Conservation (phyloP, 2,113 vertebrate genomes). For the Apistogramma diplotaenia region DNA sequence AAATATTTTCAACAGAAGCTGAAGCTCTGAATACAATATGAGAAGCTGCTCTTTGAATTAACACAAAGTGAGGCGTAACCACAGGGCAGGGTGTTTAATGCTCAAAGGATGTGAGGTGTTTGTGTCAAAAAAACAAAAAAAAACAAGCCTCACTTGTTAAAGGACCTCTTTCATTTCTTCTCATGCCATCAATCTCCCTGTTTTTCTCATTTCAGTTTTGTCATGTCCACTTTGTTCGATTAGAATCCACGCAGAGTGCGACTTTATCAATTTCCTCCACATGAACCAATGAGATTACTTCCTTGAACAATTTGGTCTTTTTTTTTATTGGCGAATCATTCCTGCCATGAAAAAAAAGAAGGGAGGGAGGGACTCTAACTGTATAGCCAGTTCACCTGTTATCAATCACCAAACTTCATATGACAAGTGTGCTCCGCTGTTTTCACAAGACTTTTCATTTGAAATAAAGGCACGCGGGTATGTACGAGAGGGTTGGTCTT, state of each 20-base stretch:
- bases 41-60: constrained; percentile 18
- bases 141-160: constrained; percentile 3
- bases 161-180: constrained; percentile 49
- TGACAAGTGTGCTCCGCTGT: constrained; percentile 14
- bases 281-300: constrained; percentile 63
- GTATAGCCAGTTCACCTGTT: constrained; percentile 56
- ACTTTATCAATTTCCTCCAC: constrained; percentile 56
- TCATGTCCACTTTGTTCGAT: constrained; percentile 62
- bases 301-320: constrained; percentile 32
- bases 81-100: constrained; percentile 6
- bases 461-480: constrained; percentile 5
- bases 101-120: constrained; percentile 9
- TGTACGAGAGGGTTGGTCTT: neutral
- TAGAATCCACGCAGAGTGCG: constrained; percentile 56
- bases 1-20: constrained; percentile 9
- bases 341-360: constrained; percentile 2
- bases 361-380: neutral
- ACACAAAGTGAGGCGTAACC: neutral
- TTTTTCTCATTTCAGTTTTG: constrained; percentile 57
- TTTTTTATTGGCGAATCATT: constrained; percentile 46
- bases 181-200: constrained; percentile 56
- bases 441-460: constrained; percentile 54
- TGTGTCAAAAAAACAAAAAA: neutral
- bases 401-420: constrained; percentile 69
- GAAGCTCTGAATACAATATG: neutral